Percentiles rank a stretch among this genome's conserved stretches.
Evolutionary conservation across 2,888 invertebrate species (phyloP).

Genomic region (Amiota mariae): DNA sequence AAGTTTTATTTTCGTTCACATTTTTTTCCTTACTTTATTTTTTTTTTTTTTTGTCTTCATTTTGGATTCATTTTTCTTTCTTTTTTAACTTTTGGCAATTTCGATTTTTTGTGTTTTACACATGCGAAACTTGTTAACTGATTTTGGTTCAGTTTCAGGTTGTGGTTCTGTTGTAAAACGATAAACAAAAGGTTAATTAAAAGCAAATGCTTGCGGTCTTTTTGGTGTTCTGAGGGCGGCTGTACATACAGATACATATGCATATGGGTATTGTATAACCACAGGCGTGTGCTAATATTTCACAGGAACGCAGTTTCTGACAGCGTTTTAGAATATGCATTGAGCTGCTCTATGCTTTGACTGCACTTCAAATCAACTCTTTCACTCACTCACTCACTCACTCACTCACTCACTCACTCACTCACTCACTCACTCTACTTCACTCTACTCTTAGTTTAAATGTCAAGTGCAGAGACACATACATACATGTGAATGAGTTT

Average conservation of each 20-base stretch:
- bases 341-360: slow-evolving; percentile 47
- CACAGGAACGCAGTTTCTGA: slow-evolving; percentile 38
- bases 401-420: too few relatives aligned
- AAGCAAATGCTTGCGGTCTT: slow-evolving; percentile 40
- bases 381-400: too few relatives aligned
- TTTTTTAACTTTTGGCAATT: slow-evolving; percentile 43
- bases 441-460: slow-evolving; percentile 49
- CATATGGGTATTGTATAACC: slow-evolving; percentile 32
- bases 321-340: slow-evolving; percentile 28
- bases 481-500: too few relatives aligned
- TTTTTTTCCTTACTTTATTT: slow-evolving; percentile 33
- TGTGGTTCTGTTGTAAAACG: slow-evolving; percentile 19
- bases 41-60: slow-evolving; percentile 35
- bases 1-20: slow-evolving; percentile 61
- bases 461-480: slow-evolving; percentile 56
- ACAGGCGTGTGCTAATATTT: slow-evolving; percentile 42
- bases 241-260: too few relatives aligned
- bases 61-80: slow-evolving; percentile 43
- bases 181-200: slow-evolving; percentile 62
- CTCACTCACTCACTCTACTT: too few relatives aligned
- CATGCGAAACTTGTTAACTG: slow-evolving; percentile 49
- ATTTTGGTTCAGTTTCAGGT: slow-evolving; percentile 11
- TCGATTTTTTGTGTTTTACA: slow-evolving; percentile 49
- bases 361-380: slow-evolving; percentile 52
- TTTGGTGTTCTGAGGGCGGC: slow-evolving; percentile 35